These are phyloP conservation scores for Zaprionus inermis DNA, from an alignment of 1,140 invertebrate genomes.

Conservation along the genomic window DNA sequence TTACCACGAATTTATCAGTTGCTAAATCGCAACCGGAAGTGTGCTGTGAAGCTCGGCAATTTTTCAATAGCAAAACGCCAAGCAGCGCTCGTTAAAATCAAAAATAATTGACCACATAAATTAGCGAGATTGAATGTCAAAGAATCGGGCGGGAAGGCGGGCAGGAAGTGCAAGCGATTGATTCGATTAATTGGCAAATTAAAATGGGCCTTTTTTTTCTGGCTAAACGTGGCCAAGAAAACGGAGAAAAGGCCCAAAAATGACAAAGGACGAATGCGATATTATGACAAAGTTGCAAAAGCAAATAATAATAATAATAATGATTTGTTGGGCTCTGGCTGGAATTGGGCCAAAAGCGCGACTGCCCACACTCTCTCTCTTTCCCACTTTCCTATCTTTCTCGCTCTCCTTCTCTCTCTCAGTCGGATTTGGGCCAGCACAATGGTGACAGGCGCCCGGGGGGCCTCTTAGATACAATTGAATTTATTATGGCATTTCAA, in stretches of 20 bases:
- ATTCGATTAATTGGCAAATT: constrained; percentile 80
- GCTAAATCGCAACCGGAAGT: constrained; percentile 25
- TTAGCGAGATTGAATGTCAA: constrained; percentile 70
- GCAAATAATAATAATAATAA: constrained; percentile 72
- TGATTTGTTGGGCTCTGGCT: constrained; percentile 45
- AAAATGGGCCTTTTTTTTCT: constrained; percentile 61
- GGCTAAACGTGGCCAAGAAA: constrained; percentile 34
- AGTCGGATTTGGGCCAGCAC: constrained; percentile 52
- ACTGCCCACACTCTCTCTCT: neutral
- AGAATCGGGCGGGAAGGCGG: constrained; percentile 11
- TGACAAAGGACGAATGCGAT: constrained; percentile 25
- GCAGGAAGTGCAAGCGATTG: constrained; percentile 72
- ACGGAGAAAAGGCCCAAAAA: no score
- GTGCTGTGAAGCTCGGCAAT: constrained; percentile 47
- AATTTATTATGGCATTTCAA: constrained; percentile 80
- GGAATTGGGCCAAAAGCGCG: constrained; percentile 26
- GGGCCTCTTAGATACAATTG: constrained; percentile 70
- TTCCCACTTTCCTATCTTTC: neutral
- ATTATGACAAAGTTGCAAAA: constrained; percentile 72
- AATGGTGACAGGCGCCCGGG: constrained; percentile 57
- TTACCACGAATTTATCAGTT: constrained; percentile 3
- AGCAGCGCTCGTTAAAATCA: constrained; percentile 74
- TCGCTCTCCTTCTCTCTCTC: neutral
- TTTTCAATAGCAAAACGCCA: constrained; percentile 48
- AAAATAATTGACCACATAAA: constrained; percentile 81